A percentile compares a stretch with the other conserved stretches of the same genome.
Evolutionary conservation across 2,113 vertebrate genomes (phyloP).

Genomic region (Psittacara wagleri): DNA sequence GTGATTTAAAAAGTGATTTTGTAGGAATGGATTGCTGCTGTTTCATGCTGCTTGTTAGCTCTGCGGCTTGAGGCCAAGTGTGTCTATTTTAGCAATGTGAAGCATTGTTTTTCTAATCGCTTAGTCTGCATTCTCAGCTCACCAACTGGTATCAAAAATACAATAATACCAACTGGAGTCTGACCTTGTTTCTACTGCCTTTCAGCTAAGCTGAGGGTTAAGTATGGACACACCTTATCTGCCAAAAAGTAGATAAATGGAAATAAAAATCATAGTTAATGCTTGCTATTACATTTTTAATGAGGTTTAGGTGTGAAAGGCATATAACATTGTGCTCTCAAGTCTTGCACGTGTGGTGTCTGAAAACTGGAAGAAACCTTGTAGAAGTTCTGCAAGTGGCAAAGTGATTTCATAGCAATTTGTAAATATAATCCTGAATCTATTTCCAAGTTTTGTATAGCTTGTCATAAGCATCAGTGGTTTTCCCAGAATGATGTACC

Average conservation of each 20-base stretch:
- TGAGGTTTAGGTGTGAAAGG: background rate
- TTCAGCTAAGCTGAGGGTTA: background rate
- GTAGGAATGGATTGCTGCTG: fast-evolving
- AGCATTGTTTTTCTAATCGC: background rate
- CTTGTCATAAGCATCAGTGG: background rate
- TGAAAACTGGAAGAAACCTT: background rate
- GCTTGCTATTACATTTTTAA: background rate
- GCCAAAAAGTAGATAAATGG: background rate
- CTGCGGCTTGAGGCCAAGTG: background rate
- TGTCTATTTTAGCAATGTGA: background rate
- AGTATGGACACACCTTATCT: background rate
- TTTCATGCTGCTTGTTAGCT: background rate
- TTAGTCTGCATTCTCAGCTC: background rate
- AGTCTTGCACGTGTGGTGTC: background rate
- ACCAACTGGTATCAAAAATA: background rate
- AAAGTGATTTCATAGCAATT: background rate
- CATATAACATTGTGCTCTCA: fast-evolving
- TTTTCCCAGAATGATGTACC: background rate
- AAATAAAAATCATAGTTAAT: background rate
- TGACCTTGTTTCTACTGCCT: background rate
- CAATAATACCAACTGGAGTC: background rate
- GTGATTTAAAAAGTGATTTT: background rate
- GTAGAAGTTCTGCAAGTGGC: background rate
- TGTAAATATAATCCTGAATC: too few relatives aligned
- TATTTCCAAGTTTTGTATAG: background rate